Evolutionary conservation across 2,888 invertebrate species (phyloP).

Genomic region (Trichogramma dendrolimi): DNA sequence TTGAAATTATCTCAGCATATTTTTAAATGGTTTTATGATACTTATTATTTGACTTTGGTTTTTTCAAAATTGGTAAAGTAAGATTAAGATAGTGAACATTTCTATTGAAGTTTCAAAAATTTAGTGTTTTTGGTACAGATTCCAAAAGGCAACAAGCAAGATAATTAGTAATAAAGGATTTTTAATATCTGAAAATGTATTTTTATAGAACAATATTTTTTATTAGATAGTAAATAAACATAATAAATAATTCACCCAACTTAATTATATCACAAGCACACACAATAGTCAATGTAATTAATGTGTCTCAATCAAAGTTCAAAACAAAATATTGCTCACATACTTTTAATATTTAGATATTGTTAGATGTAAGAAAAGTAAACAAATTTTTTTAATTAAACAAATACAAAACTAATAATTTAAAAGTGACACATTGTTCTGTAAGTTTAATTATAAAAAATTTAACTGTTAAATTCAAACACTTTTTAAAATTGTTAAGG

Average conservation of each 20-base stretch:
- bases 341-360: slow-evolving; percentile 5
- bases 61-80: too few species aligned
- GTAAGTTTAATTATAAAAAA: slow-evolving; percentile 11
- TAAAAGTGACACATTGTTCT: slow-evolving; percentile 7
- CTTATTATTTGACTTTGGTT: too few species aligned
- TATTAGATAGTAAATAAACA: slow-evolving; percentile 9
- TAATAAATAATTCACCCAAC: slow-evolving; percentile 12
- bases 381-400: background rate
- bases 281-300: slow-evolving; percentile 7
- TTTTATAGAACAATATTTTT: background rate
- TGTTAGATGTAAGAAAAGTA: background rate
- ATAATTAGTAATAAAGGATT: too few species aligned
- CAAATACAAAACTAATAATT: slow-evolving; percentile 8
- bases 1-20: too few species aligned
- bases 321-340: slow-evolving; percentile 10
- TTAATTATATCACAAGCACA: slow-evolving; percentile 12
- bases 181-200: background rate
- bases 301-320: slow-evolving; percentile 9
- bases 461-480: slow-evolving; percentile 4
- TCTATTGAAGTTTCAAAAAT: too few species aligned
- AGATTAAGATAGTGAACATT: too few species aligned
- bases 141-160: too few species aligned
- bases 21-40: too few species aligned
- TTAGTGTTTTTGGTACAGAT: too few species aligned
- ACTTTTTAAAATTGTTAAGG: slow-evolving; percentile 12